These are phyloP conservation scores for Merops nubicus DNA, from an alignment of 2,113 vertebrate genomes.

Conservation along the genomic window DNA sequence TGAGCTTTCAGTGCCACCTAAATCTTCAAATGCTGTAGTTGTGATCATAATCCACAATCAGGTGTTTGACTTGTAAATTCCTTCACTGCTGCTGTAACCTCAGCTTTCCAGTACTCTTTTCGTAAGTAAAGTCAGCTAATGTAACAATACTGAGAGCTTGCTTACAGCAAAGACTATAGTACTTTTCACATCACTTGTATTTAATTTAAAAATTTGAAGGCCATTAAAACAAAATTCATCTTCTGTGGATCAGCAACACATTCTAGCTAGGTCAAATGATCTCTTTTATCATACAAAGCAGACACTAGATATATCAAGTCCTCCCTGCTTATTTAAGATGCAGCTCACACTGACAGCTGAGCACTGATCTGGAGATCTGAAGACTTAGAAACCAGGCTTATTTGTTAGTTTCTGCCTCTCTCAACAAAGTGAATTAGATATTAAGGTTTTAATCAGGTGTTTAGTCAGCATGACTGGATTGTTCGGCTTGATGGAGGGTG, in stretches of 20 bases:
- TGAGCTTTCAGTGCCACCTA: neutral
- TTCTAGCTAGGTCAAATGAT: conserved; percentile 38
- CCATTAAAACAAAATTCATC: conserved; percentile 28
- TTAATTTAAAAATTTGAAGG: neutral
- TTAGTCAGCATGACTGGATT: neutral
- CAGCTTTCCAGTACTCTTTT: neutral
- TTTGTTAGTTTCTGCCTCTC: neutral
- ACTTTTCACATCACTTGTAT: neutral
- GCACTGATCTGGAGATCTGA: conserved; percentile 32
- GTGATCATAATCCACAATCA: neutral
- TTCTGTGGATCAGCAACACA: neutral
- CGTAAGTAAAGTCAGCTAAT: neutral
- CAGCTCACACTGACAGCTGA: conserved; percentile 40
- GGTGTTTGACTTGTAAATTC: neutral
- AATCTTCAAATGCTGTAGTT: neutral
- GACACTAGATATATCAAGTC: conserved; percentile 32
- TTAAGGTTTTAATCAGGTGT: conserved; percentile 15
- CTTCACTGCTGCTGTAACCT: neutral
- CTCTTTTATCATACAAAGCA: conserved; percentile 42
- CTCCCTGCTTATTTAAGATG: conserved; percentile 32
- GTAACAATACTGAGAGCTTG: neutral
- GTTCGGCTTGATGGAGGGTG: neutral
- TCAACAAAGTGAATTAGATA: conserved; percentile 36
- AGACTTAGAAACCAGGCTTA: neutral
- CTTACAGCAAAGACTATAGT: neutral